phyloP scores from a whole-genome alignment of 64 coral and sea anemone species.

The Pocillopora verrucosa region DNA sequence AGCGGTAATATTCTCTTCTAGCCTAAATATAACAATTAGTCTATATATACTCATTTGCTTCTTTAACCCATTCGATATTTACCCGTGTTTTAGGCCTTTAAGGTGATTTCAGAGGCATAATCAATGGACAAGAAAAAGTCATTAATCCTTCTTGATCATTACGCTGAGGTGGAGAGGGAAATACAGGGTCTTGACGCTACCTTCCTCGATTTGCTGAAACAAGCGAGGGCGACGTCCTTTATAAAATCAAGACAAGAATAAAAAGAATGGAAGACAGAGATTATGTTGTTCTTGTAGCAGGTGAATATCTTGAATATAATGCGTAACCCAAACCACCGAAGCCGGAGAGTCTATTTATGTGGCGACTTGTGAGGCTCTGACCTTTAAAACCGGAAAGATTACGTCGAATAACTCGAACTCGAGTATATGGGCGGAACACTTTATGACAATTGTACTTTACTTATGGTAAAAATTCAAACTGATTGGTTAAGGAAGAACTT shows the following conservation, averaged over 20 bases:
- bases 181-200: background rate
- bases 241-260: background rate
- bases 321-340: background rate
- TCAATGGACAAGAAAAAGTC: background rate
- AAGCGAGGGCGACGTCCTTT: background rate
- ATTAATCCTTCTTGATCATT: background rate
- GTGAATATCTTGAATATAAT: background rate
- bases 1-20: no score
- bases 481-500: no score
- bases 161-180: background rate
- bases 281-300: slow-evolving; percentile 14
- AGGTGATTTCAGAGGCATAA: slow-evolving; percentile 5
- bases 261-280: slow-evolving; percentile 2
- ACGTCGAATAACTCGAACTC: no score
- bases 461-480: no score
- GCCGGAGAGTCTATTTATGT: no score
- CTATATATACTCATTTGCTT: no score
- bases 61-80: no score
- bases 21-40: no score
- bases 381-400: no score
- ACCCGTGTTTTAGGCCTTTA: background rate
- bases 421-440: no score
- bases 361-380: no score
- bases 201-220: background rate
- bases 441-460: no score